Evolutionary conservation across 1,140 invertebrate species (phyloP), one percentile per base, ranked within the genome.

Genomic region (Cyclina sinensis): DNA sequence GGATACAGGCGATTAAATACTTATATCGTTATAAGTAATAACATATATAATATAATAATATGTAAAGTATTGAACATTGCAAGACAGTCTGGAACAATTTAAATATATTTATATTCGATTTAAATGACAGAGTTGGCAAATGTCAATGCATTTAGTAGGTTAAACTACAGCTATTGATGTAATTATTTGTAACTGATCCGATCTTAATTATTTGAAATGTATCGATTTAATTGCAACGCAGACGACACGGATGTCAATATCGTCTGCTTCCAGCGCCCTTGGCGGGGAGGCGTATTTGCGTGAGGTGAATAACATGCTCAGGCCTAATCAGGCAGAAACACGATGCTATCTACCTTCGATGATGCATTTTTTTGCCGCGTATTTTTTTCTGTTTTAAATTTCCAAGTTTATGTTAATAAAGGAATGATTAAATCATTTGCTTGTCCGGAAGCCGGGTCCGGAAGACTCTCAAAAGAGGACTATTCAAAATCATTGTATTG

Each of bases 241-340:
- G 65, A 39, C 39, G 27, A 46, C 74, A 78, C 39, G 24, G 74
- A 1, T 78, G 74, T 78, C 74, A 78, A 78, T 78, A 78, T 32
- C 39, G 74, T 78, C 74, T 78, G 74, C 21, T 16, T 1, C 4
- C 9, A 7, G n/a, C 3, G 43, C 74, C 74, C 16, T 43, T 46
- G 74, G 43, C 39, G n/a, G 43, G 24, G 27, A 78, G 11, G 37
- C 2, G 16, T 3, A 21, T 1, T 27, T 46, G 70, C 70, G 9
- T n/a, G 37, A 16, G 32, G 32, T 16, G 14, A 70, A 37, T 39
- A 18, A 39, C 21, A 14, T 7, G 14, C 18, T 27, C 21, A 70
- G 32, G 65, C 32, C 3, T 16, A 37, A 39, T 70, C 32, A 70
- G 65, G 65, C 65, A 27, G 32, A 32, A 70, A 70, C 65, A 37